Percentiles rank a stretch among this genome's conserved stretches.
These are phyloP conservation scores for Tenthredo distinguenda DNA, from an alignment of 2,888 invertebrate species.

Conservation along the genomic window DNA sequence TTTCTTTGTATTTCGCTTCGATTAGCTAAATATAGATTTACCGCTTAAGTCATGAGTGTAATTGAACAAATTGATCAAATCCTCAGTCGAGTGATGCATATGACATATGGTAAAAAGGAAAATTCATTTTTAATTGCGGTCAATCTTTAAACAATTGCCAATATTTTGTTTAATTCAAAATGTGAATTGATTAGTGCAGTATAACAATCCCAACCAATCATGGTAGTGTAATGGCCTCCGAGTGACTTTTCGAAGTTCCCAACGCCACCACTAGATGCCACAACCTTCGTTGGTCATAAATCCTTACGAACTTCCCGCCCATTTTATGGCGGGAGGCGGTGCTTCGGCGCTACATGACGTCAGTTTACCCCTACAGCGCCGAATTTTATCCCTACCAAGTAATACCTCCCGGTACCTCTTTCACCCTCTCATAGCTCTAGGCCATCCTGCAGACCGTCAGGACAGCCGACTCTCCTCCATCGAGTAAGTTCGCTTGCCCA, in stretches of 20 bases:
- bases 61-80: conserved; percentile 25
- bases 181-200: conserved; percentile 75
- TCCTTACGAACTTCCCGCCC: conserved; percentile 80
- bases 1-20: conserved; percentile 63
- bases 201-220: conserved; percentile 79
- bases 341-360: conserved; percentile 78
- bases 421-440: background rate
- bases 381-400: conserved; percentile 38
- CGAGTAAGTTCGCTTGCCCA: conserved; percentile 63
- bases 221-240: conserved; percentile 82
- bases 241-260: conserved; percentile 70
- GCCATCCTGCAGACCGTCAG: conserved; percentile 51
- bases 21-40: conserved; percentile 76
- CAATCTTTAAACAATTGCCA: background rate
- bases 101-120: background rate
- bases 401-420: conserved; percentile 20
- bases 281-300: conserved; percentile 71
- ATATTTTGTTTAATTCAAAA: conserved; percentile 3
- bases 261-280: conserved; percentile 81
- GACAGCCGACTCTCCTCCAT: conserved; percentile 61
- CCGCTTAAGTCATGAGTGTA: conserved; percentile 66
- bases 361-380: conserved; percentile 66
- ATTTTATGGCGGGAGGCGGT: conserved; percentile 81
- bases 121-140: background rate
- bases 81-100: background rate